Base-by-base conservation (phyloP, 2,113 vertebrate species). In the Oenanthe melanoleuca region DNA sequence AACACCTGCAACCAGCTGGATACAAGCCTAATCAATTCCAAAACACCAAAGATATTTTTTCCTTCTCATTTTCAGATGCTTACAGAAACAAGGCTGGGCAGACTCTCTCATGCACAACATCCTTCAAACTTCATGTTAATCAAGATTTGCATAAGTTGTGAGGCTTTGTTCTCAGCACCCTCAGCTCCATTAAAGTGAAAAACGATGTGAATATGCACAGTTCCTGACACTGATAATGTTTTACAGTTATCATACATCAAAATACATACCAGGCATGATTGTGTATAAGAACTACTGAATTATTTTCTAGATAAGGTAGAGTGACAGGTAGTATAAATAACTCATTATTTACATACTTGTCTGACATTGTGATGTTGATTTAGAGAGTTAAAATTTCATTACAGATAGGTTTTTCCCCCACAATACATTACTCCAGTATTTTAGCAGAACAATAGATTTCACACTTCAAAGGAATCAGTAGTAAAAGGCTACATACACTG, bases 191-290 rank as follows among this genome's bases (percentile, higher is more conserved):
- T 96, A 89, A 95, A 88, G 65, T 89, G 52, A 94, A 86, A 96
- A 95, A 95, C 13, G 26, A 86, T 3, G 18, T 23, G 22, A 89
- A 25, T 38, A 89, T 25, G 61, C 81, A 87, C 74, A 88, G 86
- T 92, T 93, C 74, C 85, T 93, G 88, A 94, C 91, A 94, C 42
- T 84, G 75, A 81, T 81, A 75, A 89, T 82, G 89, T 79, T 95
- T 95, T 96, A 88, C 78, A 92, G 91, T 92, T 95, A 96, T 86
- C 83, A 86, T 86, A 77, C 79, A 95, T 96, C 91, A 94, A 87
- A 93, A 95, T 28, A 92, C 31, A 57, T 29, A 64, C 61, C 59
- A 92, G 65, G 38, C 28, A 95, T 61, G 55, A 92, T 33, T 86
- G 86, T 49, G 8, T 80, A 12, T 57, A 85, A 90, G 49, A 96